Evolutionary conservation across 2,113 vertebrate species (phyloP).

Genomic region (Setophaga kirtlandii): DNA sequence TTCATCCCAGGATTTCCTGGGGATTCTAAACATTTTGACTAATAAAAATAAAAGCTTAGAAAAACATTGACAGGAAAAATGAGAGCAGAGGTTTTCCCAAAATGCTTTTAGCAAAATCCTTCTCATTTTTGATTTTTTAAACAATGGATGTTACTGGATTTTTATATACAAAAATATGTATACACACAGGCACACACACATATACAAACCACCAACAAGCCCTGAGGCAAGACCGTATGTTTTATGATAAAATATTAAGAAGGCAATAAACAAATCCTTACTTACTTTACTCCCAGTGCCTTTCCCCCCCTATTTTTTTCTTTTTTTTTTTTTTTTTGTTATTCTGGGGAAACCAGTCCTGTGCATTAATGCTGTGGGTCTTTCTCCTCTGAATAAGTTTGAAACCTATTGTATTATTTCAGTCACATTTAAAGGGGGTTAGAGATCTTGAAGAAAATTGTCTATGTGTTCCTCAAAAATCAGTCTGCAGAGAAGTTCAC

Average conservation of each 20-base stretch:
- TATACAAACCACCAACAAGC: conserved; percentile 26
- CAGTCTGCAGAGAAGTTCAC: not conserved
- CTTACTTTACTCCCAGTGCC: not conserved
- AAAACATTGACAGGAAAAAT: conserved; percentile 61
- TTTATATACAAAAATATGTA: conserved; percentile 25
- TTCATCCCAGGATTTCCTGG: conserved; percentile 73
- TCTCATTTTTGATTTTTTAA: conserved; percentile 27
- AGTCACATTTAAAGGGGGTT: not conserved
- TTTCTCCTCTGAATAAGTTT: not conserved
- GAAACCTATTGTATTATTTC: not conserved
- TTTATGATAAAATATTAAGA: conserved; percentile 24
- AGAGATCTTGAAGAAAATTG: not conserved
- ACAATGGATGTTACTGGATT: not conserved
- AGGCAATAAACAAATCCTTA: not conserved
- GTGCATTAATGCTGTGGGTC: not conserved
- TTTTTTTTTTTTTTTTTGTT: too few species aligned
- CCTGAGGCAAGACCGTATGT: not conserved
- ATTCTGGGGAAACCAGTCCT: not conserved
- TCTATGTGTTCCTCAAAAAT: not conserved
- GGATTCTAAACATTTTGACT: conserved; percentile 70
- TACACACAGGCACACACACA: not conserved
- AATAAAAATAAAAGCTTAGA: conserved; percentile 73
- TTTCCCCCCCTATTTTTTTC: fast-evolving
- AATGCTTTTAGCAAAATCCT: conserved; percentile 51
- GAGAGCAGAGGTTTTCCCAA: conserved; percentile 35